Base-by-base conservation (phyloP, 2,797 vertebrate species). In the Syngnathus rostellatus region DNA sequence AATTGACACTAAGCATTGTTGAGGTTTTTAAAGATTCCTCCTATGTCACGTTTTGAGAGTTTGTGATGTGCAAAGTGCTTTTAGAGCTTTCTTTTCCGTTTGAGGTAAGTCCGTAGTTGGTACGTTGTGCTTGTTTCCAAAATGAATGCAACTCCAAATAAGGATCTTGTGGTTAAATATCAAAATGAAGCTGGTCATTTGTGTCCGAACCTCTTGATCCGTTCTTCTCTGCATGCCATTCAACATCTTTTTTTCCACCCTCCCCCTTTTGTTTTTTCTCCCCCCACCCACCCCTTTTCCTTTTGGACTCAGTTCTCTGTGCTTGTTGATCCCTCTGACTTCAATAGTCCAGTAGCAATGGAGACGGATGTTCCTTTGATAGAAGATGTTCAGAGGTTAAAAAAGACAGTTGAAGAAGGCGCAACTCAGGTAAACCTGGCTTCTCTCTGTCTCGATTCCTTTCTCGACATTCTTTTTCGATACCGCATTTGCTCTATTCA, bases 341-440 rank as follows among this genome's bases (percentile, higher is more conserved):
- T 93, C 92, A 93, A 89, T 92, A 88, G 94, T 90, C 94, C 95
- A 79, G 93, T 95, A 90, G 94, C 94, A 87, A 95, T 97, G 96
- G 94, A 97, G 91, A 98, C 92, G 90, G 95, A 98, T 75, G 92
- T 92, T 80, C 92, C 94, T 85, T 93, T 95, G 89, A 93, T 93
- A 90, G 95, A 99, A 94, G 96, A 98, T 92, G 91, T 94, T 91
- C 93, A 95, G 90, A 94, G 90, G 85, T 93, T 97, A 92, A 97
- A 92, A 93, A 93, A 95, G 91, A 93, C 93, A 86, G 92, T 94
- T 91, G 93, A 92, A 87, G 92, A 94, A 82, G 93, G 94, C 90
- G 90, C 93, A 75, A 92, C 88, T 89, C 94, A 94, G 95, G 95
- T 97, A 97, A 95, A 86, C 75, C 79, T 85, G 86, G 72, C 81